Conservation (phyloP, 2,888 invertebrate genomes). For the Habrosyne pyritoides region DNA sequence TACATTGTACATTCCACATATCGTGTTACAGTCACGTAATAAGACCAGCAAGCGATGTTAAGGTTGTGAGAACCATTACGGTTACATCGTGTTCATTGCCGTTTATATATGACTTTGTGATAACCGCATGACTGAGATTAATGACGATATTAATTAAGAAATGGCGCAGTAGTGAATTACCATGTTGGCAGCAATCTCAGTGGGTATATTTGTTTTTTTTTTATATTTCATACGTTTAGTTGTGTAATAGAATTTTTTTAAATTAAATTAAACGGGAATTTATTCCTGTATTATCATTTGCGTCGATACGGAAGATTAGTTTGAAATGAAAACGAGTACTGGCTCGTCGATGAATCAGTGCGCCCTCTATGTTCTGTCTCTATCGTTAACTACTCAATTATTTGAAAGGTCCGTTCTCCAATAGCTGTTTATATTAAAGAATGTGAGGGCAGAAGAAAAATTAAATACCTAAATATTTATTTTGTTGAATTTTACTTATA, state of each 20-base stretch:
- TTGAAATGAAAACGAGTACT: too few relatives aligned
- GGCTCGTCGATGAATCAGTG: too few relatives aligned
- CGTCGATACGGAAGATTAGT: too few relatives aligned
- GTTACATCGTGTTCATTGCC: slow-evolving; percentile 22
- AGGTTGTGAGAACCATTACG: slow-evolving; percentile 47
- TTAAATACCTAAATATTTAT: too few relatives aligned
- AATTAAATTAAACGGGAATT: too few relatives aligned
- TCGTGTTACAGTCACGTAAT: slow-evolving; percentile 23
- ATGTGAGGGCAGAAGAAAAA: too few relatives aligned
- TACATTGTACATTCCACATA: slow-evolving; percentile 11
- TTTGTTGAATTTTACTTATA: too few relatives aligned
- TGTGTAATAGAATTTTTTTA: not conserved
- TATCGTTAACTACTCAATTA: too few relatives aligned
- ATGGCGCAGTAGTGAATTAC: not conserved
- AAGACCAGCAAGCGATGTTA: slow-evolving; percentile 31
- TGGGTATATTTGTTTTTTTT: not conserved
- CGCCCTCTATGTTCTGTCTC: too few relatives aligned
- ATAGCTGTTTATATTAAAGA: too few relatives aligned
- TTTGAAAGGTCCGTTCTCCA: too few relatives aligned
- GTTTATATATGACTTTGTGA: slow-evolving; percentile 24
- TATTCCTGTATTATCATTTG: too few relatives aligned
- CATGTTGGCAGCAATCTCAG: not conserved
- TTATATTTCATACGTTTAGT: not conserved
- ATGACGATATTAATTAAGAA: slow-evolving; percentile 3
- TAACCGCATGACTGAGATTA: slow-evolving; percentile 26